Evolutionary conservation across 2,113 vertebrate genomes (phyloP).

Genomic region (Xenopus laevis): DNA sequence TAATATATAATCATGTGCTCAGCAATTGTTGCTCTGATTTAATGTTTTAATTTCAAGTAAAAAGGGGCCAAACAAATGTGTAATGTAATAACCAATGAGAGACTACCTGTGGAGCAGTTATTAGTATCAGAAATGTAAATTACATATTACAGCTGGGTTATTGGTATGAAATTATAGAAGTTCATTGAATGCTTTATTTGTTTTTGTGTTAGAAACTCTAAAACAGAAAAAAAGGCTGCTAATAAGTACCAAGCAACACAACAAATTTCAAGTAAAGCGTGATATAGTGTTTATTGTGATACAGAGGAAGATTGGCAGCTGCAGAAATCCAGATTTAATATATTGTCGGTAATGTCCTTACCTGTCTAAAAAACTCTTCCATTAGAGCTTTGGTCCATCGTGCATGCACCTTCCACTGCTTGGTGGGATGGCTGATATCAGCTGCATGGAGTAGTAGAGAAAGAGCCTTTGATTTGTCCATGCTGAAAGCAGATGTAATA

Average conservation of each 20-base stretch:
- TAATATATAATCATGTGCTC: conserved; percentile 14
- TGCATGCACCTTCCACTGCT: conserved; percentile 81
- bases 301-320: too few relatives aligned
- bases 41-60: conserved; percentile 32
- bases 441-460: conserved; percentile 84
- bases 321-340: too few relatives aligned
- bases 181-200: neutral
- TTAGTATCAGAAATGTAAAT: conserved; percentile 24
- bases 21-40: conserved; percentile 10
- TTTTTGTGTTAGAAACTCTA: too few relatives aligned
- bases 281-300: too few relatives aligned
- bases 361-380: conserved; percentile 91
- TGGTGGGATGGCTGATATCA: conserved; percentile 88
- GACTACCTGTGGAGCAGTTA: conserved; percentile 3
- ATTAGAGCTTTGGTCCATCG: conserved; percentile 86
- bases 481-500: conserved; percentile 53
- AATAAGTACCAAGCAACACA: too few relatives aligned
- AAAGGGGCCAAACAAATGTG: conserved; percentile 10
- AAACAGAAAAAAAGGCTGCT: too few relatives aligned
- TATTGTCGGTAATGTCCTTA: conserved; percentile 47
- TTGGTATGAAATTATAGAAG: neutral
- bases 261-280: too few relatives aligned
- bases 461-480: conserved; percentile 82
- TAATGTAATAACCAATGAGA: conserved; percentile 22
- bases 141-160: conserved; percentile 5